phyloP scores from a whole-genome alignment of 2,797 vertebrate genomes.

The Dallia pectoralis region DNA sequence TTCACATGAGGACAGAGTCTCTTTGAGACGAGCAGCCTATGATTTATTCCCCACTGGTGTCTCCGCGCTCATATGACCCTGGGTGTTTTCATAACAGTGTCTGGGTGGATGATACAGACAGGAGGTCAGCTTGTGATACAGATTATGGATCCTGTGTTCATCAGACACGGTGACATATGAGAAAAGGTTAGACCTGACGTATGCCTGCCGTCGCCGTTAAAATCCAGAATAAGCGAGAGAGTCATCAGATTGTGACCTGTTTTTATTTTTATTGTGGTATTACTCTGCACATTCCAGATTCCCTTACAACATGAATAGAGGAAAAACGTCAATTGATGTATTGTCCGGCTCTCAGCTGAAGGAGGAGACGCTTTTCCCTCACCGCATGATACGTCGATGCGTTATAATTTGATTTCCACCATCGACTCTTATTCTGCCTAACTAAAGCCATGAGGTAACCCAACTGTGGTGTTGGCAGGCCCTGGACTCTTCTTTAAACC shows the following conservation, averaged over 20 bases:
- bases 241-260: too few species aligned
- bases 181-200: not conserved
- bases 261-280: too few species aligned
- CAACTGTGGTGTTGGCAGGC: not conserved
- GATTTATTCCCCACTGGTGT: not conserved
- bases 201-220: not conserved
- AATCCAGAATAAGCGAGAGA: too few species aligned
- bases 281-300: too few species aligned
- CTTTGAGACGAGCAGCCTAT: not conserved
- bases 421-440: conserved; percentile 20
- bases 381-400: conserved; percentile 22
- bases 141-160: not conserved
- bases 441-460: conserved; percentile 10
- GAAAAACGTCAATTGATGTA: too few species aligned
- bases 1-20: not conserved
- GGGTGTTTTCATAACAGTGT: not conserved
- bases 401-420: conserved; percentile 26
- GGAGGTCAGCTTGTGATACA: not conserved
- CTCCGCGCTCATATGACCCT: not conserved
- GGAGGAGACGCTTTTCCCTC: conserved; percentile 16
- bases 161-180: not conserved
- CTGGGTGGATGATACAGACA: not conserved
- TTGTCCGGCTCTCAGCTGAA: not conserved
- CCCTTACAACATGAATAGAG: too few species aligned
- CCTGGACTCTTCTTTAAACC: not conserved